A percentile compares a stretch with the other conserved stretches of the same genome.
These are phyloP conservation scores for Epinephelus coioides DNA, from an alignment of 2,797 vertebrate species.

Conservation along the genomic window DNA sequence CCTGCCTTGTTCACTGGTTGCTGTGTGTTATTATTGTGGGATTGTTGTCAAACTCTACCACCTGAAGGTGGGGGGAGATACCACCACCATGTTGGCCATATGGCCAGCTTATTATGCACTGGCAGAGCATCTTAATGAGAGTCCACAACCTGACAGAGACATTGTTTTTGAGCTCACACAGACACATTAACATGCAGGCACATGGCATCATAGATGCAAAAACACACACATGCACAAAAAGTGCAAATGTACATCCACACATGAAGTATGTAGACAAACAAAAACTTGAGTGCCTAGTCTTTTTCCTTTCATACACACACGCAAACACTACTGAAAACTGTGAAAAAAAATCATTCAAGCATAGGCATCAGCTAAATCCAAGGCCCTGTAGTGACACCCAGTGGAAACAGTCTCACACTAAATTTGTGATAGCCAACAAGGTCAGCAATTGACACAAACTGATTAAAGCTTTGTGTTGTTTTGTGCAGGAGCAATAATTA, in stretches of 20 bases:
- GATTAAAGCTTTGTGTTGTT: constrained; percentile 10
- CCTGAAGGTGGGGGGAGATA: constrained; percentile 59
- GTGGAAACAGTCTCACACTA: constrained; percentile 55
- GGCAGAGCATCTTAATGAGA: constrained; percentile 73
- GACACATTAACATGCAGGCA: constrained; percentile 24
- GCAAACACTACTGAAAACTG: constrained; percentile 6
- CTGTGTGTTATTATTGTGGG: constrained; percentile 32
- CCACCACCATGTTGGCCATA: constrained; percentile 66
- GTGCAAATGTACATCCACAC: constrained; percentile 3
- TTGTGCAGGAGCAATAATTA: neutral
- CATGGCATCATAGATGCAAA: constrained; percentile 13
- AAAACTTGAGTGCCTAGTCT: neutral
- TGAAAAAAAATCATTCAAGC: constrained; percentile 21
- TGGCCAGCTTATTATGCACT: constrained; percentile 71
- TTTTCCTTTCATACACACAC: neutral
- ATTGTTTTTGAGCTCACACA: constrained; percentile 56
- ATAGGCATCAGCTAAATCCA: neutral
- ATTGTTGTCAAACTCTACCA: constrained; percentile 45
- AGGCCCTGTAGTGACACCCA: constrained; percentile 74
- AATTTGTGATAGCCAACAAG: constrained; percentile 1
- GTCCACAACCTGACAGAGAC: constrained; percentile 67
- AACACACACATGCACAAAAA: constrained; percentile 21
- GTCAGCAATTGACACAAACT: neutral
- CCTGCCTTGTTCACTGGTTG: constrained; percentile 15
- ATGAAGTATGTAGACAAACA: constrained; percentile 26